Evolutionary conservation across 2,888 invertebrate species (phyloP).

Genomic region (Panopea generosa): DNA sequence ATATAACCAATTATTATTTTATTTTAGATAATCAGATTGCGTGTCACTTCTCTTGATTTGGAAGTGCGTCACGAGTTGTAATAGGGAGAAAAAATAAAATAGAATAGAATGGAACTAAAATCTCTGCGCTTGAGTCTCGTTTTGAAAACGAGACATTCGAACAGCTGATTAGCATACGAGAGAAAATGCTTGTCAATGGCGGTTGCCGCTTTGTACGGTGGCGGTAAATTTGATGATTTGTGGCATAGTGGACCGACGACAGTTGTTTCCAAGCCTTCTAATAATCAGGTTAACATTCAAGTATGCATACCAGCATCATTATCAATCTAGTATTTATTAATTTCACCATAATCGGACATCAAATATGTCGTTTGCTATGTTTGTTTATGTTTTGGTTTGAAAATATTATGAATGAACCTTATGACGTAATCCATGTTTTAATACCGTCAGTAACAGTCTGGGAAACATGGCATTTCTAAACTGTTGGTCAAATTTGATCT

Average conservation of each 20-base stretch:
- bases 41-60: too few species aligned
- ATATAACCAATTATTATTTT: too few species aligned
- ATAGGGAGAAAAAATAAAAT: too few species aligned
- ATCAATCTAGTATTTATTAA: not conserved
- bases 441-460: not conserved
- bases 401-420: constrained; percentile 49
- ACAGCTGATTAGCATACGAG: constrained; percentile 75
- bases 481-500: too few species aligned
- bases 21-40: too few species aligned
- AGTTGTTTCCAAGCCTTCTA: not conserved
- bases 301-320: not conserved
- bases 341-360: not conserved
- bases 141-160: constrained; percentile 45
- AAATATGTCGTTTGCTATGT: constrained; percentile 47
- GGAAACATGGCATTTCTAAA: not conserved
- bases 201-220: constrained; percentile 29
- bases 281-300: not conserved
- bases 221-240: constrained; percentile 36
- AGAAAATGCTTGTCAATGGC: constrained; percentile 57
- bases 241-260: not conserved
- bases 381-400: constrained; percentile 60
- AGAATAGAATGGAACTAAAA: too few species aligned
- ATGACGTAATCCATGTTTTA: constrained; percentile 41
- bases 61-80: too few species aligned
- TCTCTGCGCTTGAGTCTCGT: too few species aligned